A percentile compares a stretch with the other conserved stretches of the same genome.
These are phyloP conservation scores for Theristus sp. DNA, from an alignment of 2,888 invertebrate genomes.

Conservation along the genomic window DNA sequence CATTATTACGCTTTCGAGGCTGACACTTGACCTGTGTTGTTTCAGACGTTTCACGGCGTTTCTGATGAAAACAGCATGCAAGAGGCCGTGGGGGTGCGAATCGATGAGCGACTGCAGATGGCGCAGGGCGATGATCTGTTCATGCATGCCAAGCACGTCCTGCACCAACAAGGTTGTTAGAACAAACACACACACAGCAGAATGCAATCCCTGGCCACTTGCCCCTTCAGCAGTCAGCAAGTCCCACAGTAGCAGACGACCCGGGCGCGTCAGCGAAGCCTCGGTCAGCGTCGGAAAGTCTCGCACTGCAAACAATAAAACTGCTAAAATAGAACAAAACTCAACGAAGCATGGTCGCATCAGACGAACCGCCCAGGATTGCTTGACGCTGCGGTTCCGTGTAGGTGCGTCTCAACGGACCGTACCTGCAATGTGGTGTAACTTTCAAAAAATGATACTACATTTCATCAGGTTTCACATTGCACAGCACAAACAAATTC, in stretches of 20 bases:
- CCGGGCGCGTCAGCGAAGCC: neutral
- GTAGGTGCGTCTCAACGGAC: too few relatives aligned
- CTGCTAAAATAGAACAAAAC: neutral
- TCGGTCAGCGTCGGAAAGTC: neutral
- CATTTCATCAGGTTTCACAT: too few relatives aligned
- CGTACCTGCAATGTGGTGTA: too few relatives aligned
- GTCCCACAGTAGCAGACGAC: neutral
- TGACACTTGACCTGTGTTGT: neutral
- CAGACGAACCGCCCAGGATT: too few relatives aligned
- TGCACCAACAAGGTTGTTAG: neutral
- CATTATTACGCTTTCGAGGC: neutral
- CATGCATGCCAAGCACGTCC: neutral
- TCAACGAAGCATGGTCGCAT: too few relatives aligned
- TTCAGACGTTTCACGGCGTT: neutral
- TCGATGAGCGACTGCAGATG: neutral
- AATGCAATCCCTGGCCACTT: neutral
- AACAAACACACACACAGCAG: neutral
- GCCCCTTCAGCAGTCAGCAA: neutral
- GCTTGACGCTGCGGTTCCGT: too few relatives aligned
- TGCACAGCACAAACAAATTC: too few relatives aligned
- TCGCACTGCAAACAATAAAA: neutral
- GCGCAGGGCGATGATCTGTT: neutral
- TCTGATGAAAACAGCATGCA: neutral
- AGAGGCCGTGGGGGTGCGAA: neutral
- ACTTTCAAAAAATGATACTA: too few relatives aligned